Base-by-base conservation (phyloP, 2,888 invertebrate genomes). In the Seladonia tumulorum region DNA sequence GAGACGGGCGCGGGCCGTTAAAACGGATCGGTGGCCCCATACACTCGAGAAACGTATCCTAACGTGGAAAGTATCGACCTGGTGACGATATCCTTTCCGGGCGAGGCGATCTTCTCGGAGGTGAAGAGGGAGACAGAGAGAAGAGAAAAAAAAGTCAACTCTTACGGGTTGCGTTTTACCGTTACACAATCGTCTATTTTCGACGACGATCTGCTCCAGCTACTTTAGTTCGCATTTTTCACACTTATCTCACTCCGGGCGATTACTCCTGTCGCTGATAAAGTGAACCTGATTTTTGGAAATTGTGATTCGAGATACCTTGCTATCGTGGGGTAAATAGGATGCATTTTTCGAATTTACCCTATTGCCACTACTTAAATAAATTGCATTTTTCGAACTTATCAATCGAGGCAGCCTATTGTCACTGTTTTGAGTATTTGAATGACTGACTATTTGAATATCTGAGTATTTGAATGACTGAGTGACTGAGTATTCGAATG, bases 1-100 rank as follows among this genome's bases (percentile, higher is more conserved):
- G 2, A 70, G 35, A 42, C 49, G 57, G 16, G 35, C 57, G 14
- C 49, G 57, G 16, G 35, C 68, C 74, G 73, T 77, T 82, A 78
- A 82, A 82, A 82, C 77, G 72, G 47, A 60, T 47, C 45, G 22
- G 70, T 57, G 63, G 72, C 63, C 22, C 53, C 22, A 53, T 42
- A 76, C 49, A 82, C 68, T 29, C 47, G 22, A 73, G 81, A 81
- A 82, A 74, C 77, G 47, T 77, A 47, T 73, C 82, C 83, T 82
- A 84, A 84, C 74, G 82, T 70, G 77, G 83, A 84, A 82, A 82
- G 74, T 77, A 84, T 82, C 49, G 77, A 82, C 57, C 82, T 73
- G 74, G 70, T 47, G 35, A 53, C 57, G 16, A n/a, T 77, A 57
- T 77, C 82, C 83, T 82, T 84, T 70, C 66, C 39, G 39, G 77